Conservation (phyloP, 2,888 invertebrate genomes). For the Chrysolina oricalcia region DNA sequence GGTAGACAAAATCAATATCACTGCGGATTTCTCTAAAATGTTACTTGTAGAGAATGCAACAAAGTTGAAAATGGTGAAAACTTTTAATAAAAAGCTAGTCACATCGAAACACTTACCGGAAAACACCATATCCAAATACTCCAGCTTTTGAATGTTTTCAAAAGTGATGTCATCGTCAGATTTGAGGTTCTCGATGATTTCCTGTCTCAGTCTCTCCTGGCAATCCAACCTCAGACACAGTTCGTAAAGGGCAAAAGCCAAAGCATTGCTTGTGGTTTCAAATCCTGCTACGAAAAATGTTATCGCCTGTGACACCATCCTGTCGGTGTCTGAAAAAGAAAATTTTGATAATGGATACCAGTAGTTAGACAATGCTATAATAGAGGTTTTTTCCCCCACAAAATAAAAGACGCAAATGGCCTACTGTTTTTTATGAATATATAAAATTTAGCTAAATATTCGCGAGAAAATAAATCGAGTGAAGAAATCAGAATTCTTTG, state of each 20-base stretch:
- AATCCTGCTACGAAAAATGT: conserved; percentile 74
- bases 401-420: no score
- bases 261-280: conserved; percentile 73
- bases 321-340: conserved; percentile 62
- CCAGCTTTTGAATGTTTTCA: conserved; percentile 72
- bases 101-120: conserved; percentile 63
- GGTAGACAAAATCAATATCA: not conserved
- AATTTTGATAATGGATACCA: not conserved
- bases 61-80: no score
- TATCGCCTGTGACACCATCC: conserved; percentile 70
- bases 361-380: not conserved
- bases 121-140: conserved; percentile 73
- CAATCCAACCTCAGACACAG: conserved; percentile 70
- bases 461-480: no score
- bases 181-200: conserved; percentile 67
- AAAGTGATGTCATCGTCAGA: conserved; percentile 69
- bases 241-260: conserved; percentile 71
- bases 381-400: no score
- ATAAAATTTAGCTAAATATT: no score
- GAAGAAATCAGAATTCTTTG: no score
- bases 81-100: not conserved
- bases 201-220: conserved; percentile 71
- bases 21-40: not conserved
- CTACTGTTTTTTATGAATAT: no score
- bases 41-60: not conserved